phyloP scores from a whole-genome alignment of 1,140 invertebrate species.

The Pararge aegeria region DNA sequence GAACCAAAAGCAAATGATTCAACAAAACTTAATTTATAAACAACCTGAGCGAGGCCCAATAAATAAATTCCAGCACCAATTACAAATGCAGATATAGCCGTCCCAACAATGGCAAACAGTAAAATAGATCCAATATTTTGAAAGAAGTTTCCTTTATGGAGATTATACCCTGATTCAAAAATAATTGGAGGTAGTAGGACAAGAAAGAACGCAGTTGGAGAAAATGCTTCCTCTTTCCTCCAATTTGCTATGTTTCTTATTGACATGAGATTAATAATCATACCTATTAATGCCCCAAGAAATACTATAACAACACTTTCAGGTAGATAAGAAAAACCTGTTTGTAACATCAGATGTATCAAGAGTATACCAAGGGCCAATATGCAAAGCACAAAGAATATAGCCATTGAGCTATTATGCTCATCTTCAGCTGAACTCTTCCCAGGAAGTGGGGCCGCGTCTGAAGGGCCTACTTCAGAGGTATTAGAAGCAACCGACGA shows the following conservation, averaged over 20 bases:
- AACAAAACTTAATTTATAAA: constrained; percentile 94
- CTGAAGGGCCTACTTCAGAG: constrained; percentile 81
- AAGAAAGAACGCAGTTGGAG: constrained; percentile 98
- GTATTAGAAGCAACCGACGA: constrained; percentile 52
- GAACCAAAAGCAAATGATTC: constrained; percentile 99
- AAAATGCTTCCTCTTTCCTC: constrained; percentile 98
- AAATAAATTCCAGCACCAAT: constrained; percentile 97
- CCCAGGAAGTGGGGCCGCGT: constrained; percentile 87
- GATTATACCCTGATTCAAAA: constrained; percentile 99
- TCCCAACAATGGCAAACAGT: constrained; percentile 98
- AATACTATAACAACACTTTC: constrained; percentile 99
- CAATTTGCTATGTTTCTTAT: constrained; percentile 95
- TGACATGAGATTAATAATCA: constrained; percentile 94
- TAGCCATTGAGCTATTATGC: constrained; percentile 96
- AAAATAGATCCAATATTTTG: constrained; percentile 97
- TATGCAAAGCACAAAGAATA: constrained; percentile 97
- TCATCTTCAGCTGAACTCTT: constrained; percentile 96
- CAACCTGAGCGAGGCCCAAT: constrained; percentile 92
- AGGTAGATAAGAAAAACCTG: constrained; percentile 97
- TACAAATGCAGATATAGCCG: constrained; percentile 95
- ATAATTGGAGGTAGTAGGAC: constrained; percentile 98
- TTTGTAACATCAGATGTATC: constrained; percentile 96
- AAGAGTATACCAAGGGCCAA: constrained; percentile 95
- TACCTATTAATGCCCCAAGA: constrained; percentile 94
- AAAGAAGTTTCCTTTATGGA: constrained; percentile 99